Percentiles rank a stretch among this genome's conserved stretches.
Evolutionary conservation across 1,140 invertebrate genomes (phyloP).

Genomic region (Zaprionus camerounensis): DNA sequence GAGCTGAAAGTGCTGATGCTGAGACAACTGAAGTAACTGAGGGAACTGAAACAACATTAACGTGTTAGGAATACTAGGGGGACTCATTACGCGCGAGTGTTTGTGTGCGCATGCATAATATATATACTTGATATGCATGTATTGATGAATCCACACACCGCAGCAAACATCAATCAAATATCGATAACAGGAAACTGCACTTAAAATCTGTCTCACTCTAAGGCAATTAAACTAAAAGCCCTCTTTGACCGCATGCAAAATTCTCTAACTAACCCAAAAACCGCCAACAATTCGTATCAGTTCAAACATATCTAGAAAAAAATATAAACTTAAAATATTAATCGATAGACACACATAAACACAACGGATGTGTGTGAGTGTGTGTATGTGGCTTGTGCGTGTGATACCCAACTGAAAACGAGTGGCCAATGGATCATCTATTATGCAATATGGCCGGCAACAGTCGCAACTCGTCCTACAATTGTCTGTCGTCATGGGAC

Average conservation of each 20-base stretch:
- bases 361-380: slow-evolving; percentile 4
- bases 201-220: slow-evolving; percentile 8
- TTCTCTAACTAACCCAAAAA: slow-evolving; percentile 9
- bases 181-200: slow-evolving; percentile 35
- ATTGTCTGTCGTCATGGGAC: slow-evolving; percentile 94
- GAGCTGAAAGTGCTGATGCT: slow-evolving; percentile 1
- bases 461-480: slow-evolving; percentile 93
- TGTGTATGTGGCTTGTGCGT: slow-evolving; percentile 28
- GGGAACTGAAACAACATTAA: slow-evolving; percentile 4
- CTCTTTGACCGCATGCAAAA: slow-evolving; percentile 17
- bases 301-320: slow-evolving; percentile 13
- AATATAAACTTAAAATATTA: slow-evolving; percentile 33
- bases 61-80: not conserved
- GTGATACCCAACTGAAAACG: slow-evolving; percentile 49
- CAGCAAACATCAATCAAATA: slow-evolving; percentile 33
- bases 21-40: not conserved
- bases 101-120: not conserved
- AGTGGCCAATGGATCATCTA: slow-evolving; percentile 84
- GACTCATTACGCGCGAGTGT: slow-evolving; percentile 1
- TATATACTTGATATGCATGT: not conserved
- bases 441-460: slow-evolving; percentile 88
- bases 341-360: slow-evolving; percentile 10
- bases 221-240: slow-evolving; percentile 45
- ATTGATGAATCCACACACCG: not conserved
- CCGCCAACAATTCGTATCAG: not conserved